These are phyloP conservation scores for Quiscalus mexicanus DNA, from an alignment of 2,113 vertebrate genomes.

Conservation along the genomic window DNA sequence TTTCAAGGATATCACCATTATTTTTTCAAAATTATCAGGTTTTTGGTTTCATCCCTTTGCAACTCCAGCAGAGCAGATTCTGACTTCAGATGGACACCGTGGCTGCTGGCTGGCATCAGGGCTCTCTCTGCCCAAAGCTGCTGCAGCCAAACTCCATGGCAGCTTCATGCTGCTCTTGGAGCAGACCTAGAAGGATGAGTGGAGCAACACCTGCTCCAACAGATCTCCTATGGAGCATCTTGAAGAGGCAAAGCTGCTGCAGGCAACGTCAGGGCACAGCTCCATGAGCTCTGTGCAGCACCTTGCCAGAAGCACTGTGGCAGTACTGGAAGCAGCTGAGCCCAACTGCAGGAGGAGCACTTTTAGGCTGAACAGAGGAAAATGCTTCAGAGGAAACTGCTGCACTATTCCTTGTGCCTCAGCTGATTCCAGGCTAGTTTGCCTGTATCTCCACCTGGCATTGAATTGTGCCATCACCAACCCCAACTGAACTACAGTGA, in stretches of 20 bases:
- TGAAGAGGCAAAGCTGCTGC: not conserved
- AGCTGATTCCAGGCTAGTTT: not conserved
- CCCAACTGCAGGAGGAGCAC: not conserved
- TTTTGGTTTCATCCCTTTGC: not conserved
- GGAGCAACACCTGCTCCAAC: not conserved
- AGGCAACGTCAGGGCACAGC: not conserved
- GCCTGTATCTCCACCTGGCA: not conserved
- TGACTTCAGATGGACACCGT: not conserved
- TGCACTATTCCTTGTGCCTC: not conserved
- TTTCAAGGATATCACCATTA: not conserved
- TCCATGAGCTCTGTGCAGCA: not conserved
- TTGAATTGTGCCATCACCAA: not conserved
- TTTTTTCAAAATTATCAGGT: not conserved
- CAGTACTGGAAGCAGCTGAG: not conserved
- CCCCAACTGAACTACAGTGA: not conserved
- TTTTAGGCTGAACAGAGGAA: not conserved
- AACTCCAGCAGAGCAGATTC: not conserved
- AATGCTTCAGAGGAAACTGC: not conserved
- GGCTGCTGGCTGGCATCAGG: not conserved
- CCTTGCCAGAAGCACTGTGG: not conserved
- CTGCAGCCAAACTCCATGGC: not conserved
- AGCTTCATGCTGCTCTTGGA: not conserved
- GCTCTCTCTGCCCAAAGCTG: not conserved
- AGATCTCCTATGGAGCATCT: not conserved
- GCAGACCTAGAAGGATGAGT: not conserved